Base-by-base conservation (phyloP, 23 tunicate genomes). In the Clavelina lepadiformis region DNA sequence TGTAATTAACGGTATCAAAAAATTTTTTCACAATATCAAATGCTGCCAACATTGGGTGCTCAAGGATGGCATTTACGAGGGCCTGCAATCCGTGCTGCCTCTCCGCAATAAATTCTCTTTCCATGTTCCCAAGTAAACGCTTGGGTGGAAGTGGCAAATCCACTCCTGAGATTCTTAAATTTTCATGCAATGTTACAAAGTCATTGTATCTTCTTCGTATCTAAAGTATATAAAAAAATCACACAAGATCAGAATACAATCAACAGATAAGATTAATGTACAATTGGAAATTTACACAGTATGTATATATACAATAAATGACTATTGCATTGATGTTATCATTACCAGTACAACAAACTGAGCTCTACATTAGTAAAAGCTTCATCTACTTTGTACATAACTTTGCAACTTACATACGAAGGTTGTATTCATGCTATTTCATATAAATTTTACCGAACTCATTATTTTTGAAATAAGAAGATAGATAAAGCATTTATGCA, bases 41-140 rank as follows among this genome's bases (percentile, higher is more conserved):
- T 3, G 92, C 73, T 52, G 98, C 98, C 18, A 91, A 51, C 71
- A 82, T 71, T 35, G 92, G 86, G 28, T 91, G 63, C 22, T 63
- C 26, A 6, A 89, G 69, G 19, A 89, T 75, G 1, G 79, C 32
- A 36, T 75, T 69, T 53, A 89, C 32, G 19, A 89, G 59, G 3
- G 38, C 27, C 49, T 89, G 89, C 38, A 89, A 31, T n/a, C 89
- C 89, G 36, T 63, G 65, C 46, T 89, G 97, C 28, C 97, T 61
- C 28, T 69, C 89, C 35, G 97, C 97, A 63, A 89, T 81, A 61
- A 89, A 89, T 46, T 89, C 97, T 55, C 97, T 60, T 31, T 81
- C 89, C 97, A 89, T 89, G 70, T 89, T 89, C 27, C 97, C 97
- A 46, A 89, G 67, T 25, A 89, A 44, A 29, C 69, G 69, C 51